These are phyloP conservation scores for Andrena chrysosceles DNA, from an alignment of 2,888 invertebrate genomes.

Conservation along the genomic window DNA sequence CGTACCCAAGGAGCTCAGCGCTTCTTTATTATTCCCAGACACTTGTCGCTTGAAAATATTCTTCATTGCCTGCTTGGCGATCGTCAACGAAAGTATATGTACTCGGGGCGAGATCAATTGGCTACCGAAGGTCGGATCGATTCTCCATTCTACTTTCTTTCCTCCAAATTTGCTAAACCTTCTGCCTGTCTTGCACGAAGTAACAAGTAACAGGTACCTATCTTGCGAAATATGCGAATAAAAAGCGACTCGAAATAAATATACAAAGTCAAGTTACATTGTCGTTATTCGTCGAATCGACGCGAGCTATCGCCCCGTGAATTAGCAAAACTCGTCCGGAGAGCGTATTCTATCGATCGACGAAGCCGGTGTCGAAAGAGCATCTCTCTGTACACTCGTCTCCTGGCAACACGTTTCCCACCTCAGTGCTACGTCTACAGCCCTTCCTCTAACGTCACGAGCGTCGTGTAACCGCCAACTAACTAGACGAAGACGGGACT, in stretches of 20 bases:
- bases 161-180: too few species aligned
- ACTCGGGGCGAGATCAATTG: too few species aligned
- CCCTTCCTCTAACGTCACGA: not conserved
- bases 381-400: not conserved
- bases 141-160: too few species aligned
- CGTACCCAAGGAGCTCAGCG: not conserved
- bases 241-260: too few species aligned
- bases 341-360: slow-evolving; percentile 31
- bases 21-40: not conserved
- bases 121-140: too few species aligned
- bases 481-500: not conserved
- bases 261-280: too few species aligned
- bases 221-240: too few species aligned
- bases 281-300: too few species aligned
- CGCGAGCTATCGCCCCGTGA: not conserved
- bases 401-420: not conserved
- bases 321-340: not conserved
- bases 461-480: not conserved
- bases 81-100: too few species aligned
- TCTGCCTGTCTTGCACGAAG: too few species aligned
- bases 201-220: too few species aligned
- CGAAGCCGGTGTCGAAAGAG: slow-evolving; percentile 31
- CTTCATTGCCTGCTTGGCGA: too few species aligned
- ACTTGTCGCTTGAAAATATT: not conserved
- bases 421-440: not conserved